Evolutionary conservation across 2,888 invertebrate genomes (phyloP), one percentile per base, ranked within the genome.

Genomic region (Zygogramma bicolorata): DNA sequence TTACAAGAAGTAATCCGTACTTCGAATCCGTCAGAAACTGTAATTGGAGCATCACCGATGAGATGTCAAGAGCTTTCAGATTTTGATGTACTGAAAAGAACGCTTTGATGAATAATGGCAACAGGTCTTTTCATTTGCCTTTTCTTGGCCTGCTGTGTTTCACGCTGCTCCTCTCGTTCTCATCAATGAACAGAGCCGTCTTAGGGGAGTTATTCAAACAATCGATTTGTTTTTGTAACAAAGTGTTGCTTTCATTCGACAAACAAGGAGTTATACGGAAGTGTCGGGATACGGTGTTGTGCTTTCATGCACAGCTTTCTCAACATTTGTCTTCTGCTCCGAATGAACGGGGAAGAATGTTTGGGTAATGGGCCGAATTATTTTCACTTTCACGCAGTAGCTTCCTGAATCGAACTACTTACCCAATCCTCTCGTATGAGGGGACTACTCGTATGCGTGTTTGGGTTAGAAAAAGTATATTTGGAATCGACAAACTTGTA

Each of bases 41-140:
- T 68, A 62, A 68, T 68, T 68, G 62, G 61, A 53, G 68, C 40
- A 68, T 68, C 20, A 68, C 25, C 60, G 68, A 68, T 40, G 40
- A 27, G 40, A 31, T 27, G n/a, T 27, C 22, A 22, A 27, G 10
- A 40, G 38, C 40, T 58, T 58, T 57, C 27, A 57, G 53, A 66
- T 66, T 66, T 66, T 58, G 40, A 66, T 58, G 58, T 40, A 58
- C 40, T 49, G 63, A 29, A 29, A 49, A 63, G 46, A 63, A 63
- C 25, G 58, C 42, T 38, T 58, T 58, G 38, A 38, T 22, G n/a
- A 58, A 58, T 40, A 27, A 66, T 15, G 58, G 58, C 66, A 70
- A 70, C 70, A 70, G 65, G 70, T 70, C 60, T 29, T 60, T 63
- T 63, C 46, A 42, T 63, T 46, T 46, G 46, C 31, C 46, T 63